These are phyloP conservation scores for Delphinapterus leucas DNA, from an alignment of 2,113 vertebrate species.

Conservation along the genomic window DNA sequence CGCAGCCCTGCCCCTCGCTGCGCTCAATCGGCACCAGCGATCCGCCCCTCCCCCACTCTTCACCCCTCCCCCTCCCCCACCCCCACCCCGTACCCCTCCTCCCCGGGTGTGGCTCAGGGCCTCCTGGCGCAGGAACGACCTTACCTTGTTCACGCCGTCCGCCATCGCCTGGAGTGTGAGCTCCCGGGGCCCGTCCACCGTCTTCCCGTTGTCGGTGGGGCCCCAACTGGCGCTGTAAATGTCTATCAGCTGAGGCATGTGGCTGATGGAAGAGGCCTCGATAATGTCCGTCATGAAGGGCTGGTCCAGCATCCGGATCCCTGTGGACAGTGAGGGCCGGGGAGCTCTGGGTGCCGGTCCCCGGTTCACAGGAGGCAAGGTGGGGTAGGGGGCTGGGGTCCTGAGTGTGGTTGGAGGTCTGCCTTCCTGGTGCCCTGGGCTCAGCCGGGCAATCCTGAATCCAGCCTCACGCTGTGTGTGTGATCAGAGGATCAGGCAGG, in stretches of 20 bases:
- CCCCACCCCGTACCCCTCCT: fast-evolving
- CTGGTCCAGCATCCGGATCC: conserved; percentile 98
- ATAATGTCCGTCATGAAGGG: conserved; percentile 99
- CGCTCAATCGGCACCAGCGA: too few relatives aligned
- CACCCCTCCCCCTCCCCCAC: neutral
- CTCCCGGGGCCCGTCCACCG: conserved; percentile 98
- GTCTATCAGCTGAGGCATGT: conserved; percentile 98
- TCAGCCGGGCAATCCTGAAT: neutral
- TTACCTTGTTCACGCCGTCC: conserved; percentile 98
- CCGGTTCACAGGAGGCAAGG: neutral
- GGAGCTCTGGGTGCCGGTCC: neutral
- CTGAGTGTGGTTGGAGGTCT: neutral
- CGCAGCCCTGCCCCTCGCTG: too few relatives aligned
- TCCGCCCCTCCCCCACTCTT: fast-evolving
- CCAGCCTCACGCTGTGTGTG: neutral
- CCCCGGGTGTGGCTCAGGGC: neutral
- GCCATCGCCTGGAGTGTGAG: conserved; percentile 98
- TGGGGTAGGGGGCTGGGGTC: neutral
- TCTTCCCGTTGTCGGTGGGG: conserved; percentile 97
- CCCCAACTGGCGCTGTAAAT: conserved; percentile 99
- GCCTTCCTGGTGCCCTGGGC: neutral
- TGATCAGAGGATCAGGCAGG: neutral
- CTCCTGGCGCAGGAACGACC: neutral
- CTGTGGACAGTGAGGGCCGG: conserved; percentile 76
- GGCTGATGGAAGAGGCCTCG: conserved; percentile 98